Evolutionary conservation across 2,797 vertebrate genomes (phyloP).

Genomic region (Pangasius larnaudii): DNA sequence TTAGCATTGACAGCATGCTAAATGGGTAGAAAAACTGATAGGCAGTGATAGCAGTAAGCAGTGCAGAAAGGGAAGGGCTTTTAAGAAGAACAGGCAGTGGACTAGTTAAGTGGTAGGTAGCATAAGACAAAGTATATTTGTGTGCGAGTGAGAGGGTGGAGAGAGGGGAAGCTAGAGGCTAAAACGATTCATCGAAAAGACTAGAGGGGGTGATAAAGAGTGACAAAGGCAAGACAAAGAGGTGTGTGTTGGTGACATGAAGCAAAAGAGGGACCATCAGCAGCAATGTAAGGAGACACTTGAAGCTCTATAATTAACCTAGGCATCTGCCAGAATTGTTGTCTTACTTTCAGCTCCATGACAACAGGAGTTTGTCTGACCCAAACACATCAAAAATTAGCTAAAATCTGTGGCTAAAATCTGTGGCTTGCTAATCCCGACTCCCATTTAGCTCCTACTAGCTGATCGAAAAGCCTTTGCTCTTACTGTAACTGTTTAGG

Average conservation of each 20-base stretch:
- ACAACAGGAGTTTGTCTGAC: slow-evolving; percentile 9
- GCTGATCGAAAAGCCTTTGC: background rate
- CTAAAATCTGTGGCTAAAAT: background rate
- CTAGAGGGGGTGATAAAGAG: slow-evolving; percentile 24
- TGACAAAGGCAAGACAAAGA: slow-evolving; percentile 35
- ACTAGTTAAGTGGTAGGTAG: slow-evolving; percentile 43
- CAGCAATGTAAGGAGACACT: slow-evolving; percentile 33
- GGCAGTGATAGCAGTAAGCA: slow-evolving; percentile 60
- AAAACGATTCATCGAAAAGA: slow-evolving; percentile 22
- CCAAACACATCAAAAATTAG: slow-evolving; percentile 2
- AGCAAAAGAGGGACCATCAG: slow-evolving; percentile 29
- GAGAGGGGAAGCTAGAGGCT: slow-evolving; percentile 13
- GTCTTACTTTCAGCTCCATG: slow-evolving; percentile 28
- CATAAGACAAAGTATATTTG: slow-evolving; percentile 33
- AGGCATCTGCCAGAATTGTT: slow-evolving; percentile 25
- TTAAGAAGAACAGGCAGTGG: slow-evolving; percentile 44
- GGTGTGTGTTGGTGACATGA: slow-evolving; percentile 25
- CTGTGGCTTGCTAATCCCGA: slow-evolving; percentile 1
- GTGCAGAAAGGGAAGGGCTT: slow-evolving; percentile 45
- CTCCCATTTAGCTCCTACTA: background rate
- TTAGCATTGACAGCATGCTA: slow-evolving; percentile 54
- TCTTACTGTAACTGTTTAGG: slow-evolving; percentile 3
- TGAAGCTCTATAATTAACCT: slow-evolving; percentile 52
- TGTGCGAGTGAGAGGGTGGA: slow-evolving; percentile 21
- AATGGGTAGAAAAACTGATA: slow-evolving; percentile 66